Evolutionary conservation across 2,888 invertebrate genomes (phyloP).

Genomic region (Hymenopus coronatus): DNA sequence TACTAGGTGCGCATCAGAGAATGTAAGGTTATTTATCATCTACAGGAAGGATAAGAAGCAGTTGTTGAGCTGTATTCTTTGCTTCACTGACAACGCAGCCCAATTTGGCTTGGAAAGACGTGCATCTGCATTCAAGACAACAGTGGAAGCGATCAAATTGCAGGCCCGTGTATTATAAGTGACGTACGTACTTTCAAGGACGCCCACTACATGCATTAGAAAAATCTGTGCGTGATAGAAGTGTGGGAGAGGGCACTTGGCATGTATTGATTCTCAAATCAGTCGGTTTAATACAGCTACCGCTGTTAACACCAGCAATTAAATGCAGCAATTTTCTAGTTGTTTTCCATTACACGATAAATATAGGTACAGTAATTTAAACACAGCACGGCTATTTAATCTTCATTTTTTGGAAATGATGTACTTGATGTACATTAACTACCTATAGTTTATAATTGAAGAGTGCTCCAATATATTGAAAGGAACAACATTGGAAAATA

Average conservation of each 20-base stretch:
- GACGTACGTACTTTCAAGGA: neutral
- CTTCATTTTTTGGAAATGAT: too few relatives aligned
- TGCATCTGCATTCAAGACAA: neutral
- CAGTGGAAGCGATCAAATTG: neutral
- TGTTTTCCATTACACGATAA: neutral
- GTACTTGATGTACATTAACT: too few relatives aligned
- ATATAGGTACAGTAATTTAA: too few relatives aligned
- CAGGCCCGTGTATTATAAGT: neutral
- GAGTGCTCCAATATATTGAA: too few relatives aligned
- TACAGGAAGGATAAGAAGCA: too few relatives aligned
- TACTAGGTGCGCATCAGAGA: too few relatives aligned
- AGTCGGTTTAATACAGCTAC: neutral
- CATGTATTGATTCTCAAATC: neutral
- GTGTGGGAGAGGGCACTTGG: neutral
- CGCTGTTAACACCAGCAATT: neutral
- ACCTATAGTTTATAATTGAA: too few relatives aligned
- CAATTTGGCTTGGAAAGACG: neutral
- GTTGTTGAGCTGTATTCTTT: too few relatives aligned
- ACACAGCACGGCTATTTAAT: too few relatives aligned
- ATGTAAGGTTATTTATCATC: too few relatives aligned
- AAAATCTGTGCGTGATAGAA: constrained; percentile 10
- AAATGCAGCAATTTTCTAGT: neutral
- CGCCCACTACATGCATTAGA: neutral
- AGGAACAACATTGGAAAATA: too few relatives aligned
- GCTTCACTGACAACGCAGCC: neutral